A percentile compares a stretch with the other conserved stretches of the same genome.
Conservation (phyloP, 2,797 vertebrate species). For the Megalops cyprinoides region DNA sequence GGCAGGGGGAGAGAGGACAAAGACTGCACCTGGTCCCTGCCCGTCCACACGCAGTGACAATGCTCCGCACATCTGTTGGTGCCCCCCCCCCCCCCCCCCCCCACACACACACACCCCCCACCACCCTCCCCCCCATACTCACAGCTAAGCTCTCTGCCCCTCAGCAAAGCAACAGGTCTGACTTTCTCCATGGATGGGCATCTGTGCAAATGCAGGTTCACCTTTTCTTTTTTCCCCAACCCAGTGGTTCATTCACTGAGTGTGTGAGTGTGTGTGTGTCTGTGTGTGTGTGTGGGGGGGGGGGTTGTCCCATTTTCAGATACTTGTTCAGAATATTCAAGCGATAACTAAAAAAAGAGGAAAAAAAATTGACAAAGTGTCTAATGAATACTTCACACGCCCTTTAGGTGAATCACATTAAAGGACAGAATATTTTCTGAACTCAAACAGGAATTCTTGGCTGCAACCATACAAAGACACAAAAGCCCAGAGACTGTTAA, state of each 20-base stretch:
- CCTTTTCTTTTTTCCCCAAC: constrained; percentile 5
- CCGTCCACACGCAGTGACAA: constrained; percentile 75
- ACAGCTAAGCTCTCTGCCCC: constrained; percentile 34
- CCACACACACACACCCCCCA: constrained; percentile 64
- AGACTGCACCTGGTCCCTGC: constrained; percentile 93
- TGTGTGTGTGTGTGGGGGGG: no score
- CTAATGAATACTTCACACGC: background rate
- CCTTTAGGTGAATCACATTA: constrained; percentile 34
- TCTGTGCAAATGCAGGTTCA: constrained; percentile 33
- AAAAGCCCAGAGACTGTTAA: background rate
- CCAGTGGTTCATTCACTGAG: background rate
- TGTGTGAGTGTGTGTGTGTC: no score
- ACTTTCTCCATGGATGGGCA: constrained; percentile 21
- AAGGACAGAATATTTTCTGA: constrained; percentile 9
- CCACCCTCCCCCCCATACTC: constrained; percentile 37
- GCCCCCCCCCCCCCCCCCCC: constrained; percentile 58
- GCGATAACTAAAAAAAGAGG: no score
- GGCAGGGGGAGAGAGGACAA: constrained; percentile 79
- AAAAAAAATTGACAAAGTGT: no score
- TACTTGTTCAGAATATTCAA: no score
- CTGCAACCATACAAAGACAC: background rate
- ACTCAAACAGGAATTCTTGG: background rate
- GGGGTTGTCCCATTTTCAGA: background rate
- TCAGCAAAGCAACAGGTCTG: constrained; percentile 46
- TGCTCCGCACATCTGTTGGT: constrained; percentile 90